phyloP scores from a whole-genome alignment of 2,888 invertebrate species.

The Agriopis marginaria region DNA sequence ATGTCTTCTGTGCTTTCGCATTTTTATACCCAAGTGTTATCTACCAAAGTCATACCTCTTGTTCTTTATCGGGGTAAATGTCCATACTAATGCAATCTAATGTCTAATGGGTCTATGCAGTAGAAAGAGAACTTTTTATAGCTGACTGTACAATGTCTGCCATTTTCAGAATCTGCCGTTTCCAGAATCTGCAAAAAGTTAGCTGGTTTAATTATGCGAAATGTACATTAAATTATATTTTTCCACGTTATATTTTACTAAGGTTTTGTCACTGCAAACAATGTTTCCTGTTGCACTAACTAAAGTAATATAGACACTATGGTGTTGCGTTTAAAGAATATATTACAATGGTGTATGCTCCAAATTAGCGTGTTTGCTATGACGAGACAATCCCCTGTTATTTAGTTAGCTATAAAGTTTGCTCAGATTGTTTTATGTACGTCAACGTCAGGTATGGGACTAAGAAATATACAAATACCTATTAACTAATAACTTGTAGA shows the following conservation, averaged over 20 bases:
- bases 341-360: neutral
- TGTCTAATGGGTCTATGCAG: no score
- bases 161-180: no score
- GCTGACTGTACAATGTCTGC: no score
- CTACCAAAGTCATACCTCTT: no score
- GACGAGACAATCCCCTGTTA: conserved; percentile 10
- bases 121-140: no score
- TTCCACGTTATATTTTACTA: conserved; percentile 26
- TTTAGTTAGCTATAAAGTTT: conserved; percentile 16
- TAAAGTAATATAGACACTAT: conserved; percentile 25
- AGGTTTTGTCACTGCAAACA: conserved; percentile 18
- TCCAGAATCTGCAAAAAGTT: no score
- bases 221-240: neutral
- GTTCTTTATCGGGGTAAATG: no score
- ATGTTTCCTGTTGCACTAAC: conserved; percentile 25
- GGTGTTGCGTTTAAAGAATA: neutral
- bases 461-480: neutral
- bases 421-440: conserved; percentile 10
- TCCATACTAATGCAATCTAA: no score
- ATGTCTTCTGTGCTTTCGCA: no score
- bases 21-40: no score
- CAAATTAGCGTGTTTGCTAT: conserved; percentile 22
- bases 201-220: no score
- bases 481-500: no score
- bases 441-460: neutral